Evolutionary conservation across 2,797 vertebrate species (phyloP).

Genomic region (Philypnodon macrostomus): DNA sequence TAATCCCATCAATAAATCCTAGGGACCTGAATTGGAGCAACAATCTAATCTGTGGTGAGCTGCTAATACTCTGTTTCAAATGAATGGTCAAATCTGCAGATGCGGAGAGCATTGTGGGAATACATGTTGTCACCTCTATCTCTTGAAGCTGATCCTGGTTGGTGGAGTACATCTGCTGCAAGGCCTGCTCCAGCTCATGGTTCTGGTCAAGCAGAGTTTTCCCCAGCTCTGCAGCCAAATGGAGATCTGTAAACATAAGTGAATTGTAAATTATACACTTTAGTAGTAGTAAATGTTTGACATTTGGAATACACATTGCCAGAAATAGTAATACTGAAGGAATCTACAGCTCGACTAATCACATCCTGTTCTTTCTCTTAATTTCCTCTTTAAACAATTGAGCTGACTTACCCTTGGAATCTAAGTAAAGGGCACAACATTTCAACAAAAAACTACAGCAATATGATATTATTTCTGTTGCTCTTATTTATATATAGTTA

Average conservation of each 20-base stretch:
- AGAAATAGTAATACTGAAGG: slow-evolving; percentile 8
- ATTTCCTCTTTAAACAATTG: slow-evolving; percentile 3
- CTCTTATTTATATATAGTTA: too few relatives aligned
- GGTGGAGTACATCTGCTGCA: slow-evolving; percentile 93
- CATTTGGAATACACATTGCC: not conserved
- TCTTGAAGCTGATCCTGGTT: slow-evolving; percentile 95
- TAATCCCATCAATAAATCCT: not conserved
- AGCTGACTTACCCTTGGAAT: not conserved
- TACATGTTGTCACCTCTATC: slow-evolving; percentile 85
- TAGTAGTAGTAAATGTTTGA: not conserved
- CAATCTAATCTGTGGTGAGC: not conserved
- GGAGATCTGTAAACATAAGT: slow-evolving; percentile 81
- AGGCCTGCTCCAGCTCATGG: slow-evolving; percentile 90
- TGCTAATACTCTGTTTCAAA: not conserved
- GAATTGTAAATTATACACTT: slow-evolving; percentile 16
- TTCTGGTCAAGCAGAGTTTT: slow-evolving; percentile 93
- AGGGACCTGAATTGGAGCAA: slow-evolving; percentile 4
- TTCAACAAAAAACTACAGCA: slow-evolving; percentile 2
- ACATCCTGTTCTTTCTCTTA: slow-evolving; percentile 23
- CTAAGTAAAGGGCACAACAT: not conserved
- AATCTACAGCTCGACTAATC: slow-evolving; percentile 27
- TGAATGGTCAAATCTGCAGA: not conserved
- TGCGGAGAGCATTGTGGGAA: too few relatives aligned
- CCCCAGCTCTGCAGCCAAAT: slow-evolving; percentile 93
- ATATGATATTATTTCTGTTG: too few relatives aligned